Evolutionary conservation across 1,140 invertebrate genomes (phyloP).

Genomic region (Paramacrobiotus metropolitanus): DNA sequence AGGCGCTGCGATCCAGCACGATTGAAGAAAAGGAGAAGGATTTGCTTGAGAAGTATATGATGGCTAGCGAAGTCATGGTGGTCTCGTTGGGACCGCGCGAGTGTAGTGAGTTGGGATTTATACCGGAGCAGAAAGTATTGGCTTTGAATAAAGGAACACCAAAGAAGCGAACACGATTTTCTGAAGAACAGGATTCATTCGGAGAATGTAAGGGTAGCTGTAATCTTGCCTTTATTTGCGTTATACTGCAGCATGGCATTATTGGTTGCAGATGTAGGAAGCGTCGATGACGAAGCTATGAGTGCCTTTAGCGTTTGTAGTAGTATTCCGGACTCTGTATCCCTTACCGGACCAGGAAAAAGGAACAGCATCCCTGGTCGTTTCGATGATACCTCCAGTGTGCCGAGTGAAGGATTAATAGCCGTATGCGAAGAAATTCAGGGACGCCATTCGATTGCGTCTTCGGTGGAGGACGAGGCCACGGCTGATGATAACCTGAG

Average conservation of each 20-base stretch:
- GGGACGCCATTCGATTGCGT: not conserved
- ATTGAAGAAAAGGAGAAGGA: not conserved
- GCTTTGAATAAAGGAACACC: constrained; percentile 16
- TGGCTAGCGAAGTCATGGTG: not conserved
- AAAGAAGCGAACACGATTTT: constrained; percentile 42
- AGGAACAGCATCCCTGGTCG: not conserved
- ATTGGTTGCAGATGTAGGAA: not conserved
- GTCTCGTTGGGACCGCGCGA: not conserved
- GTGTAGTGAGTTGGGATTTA: not conserved
- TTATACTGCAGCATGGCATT: no score
- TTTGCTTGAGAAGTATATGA: no score
- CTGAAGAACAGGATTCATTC: constrained; percentile 59
- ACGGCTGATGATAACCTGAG: not conserved
- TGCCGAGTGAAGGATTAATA: not conserved
- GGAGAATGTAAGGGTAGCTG: constrained; percentile 18
- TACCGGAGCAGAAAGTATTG: not conserved
- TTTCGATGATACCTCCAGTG: not conserved
- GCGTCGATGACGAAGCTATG: constrained; percentile 1
- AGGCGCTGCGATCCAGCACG: not conserved
- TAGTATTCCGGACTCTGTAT: not conserved
- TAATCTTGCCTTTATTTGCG: not conserved
- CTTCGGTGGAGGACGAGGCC: not conserved
- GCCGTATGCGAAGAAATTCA: not conserved
- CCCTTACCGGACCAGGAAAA: not conserved
- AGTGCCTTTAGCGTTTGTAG: constrained; percentile 1